These are phyloP conservation scores for Meandrina meandrites DNA, from an alignment of 92 coral and sea anemone genomes.

Conservation along the genomic window DNA sequence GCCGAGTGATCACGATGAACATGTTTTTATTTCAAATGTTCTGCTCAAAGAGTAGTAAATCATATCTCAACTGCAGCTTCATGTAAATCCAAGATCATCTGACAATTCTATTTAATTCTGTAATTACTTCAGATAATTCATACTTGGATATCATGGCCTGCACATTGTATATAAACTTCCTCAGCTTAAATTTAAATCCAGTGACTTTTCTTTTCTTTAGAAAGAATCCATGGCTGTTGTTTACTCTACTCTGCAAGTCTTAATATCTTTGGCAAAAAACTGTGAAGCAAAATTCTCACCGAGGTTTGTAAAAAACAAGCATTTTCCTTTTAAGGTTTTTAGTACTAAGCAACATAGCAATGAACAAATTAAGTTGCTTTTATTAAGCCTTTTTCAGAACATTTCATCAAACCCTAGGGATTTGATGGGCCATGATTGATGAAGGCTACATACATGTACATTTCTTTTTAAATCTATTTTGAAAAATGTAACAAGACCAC, in stretches of 20 bases:
- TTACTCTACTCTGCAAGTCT: conserved; percentile 72
- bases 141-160: not conserved
- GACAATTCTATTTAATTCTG: too few relatives aligned
- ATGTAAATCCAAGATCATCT: too few relatives aligned
- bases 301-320: conserved; percentile 46
- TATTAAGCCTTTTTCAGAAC: not conserved
- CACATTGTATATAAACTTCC: not conserved
- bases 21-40: too few relatives aligned
- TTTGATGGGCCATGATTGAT: too few relatives aligned
- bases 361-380: not conserved
- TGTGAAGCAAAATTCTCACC: conserved; percentile 52
- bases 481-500: not conserved
- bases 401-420: too few relatives aligned
- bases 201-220: conserved; percentile 13
- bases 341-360: not conserved
- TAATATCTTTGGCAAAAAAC: conserved; percentile 66
- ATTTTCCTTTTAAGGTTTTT: not conserved
- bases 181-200: not conserved
- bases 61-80: too few relatives aligned
- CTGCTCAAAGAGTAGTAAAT: too few relatives aligned
- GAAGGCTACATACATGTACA: not conserved
- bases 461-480: not conserved
- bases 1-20: too few relatives aligned
- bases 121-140: not conserved
- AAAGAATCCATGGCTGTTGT: conserved; percentile 71